These are phyloP conservation scores for Zaprionus camerounensis DNA, from an alignment of 1,140 invertebrate genomes.

Conservation along the genomic window DNA sequence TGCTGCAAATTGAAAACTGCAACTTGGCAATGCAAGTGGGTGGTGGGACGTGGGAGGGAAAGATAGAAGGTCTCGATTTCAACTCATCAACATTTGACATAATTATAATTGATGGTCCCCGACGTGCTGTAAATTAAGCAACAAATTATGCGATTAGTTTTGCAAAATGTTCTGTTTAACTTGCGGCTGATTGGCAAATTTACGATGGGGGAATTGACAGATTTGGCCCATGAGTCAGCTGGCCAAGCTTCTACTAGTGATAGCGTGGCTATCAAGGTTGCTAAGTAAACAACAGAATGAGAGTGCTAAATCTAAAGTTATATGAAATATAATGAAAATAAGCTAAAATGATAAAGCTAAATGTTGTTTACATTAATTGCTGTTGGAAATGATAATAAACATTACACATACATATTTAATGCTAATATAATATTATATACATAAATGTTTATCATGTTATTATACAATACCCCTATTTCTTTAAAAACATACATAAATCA, in stretches of 20 bases:
- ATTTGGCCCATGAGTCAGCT: not conserved
- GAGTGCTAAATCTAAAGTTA: not conserved
- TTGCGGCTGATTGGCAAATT: conserved; percentile 45
- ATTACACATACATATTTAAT: no score
- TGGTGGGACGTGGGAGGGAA: not conserved
- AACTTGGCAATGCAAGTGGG: conserved; percentile 8
- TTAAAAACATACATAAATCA: no score
- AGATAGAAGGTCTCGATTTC: conserved; percentile 1
- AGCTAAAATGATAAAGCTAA: not conserved
- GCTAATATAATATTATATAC: no score
- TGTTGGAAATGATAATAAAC: not conserved
- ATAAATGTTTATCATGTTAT: no score
- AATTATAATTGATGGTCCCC: conserved; percentile 62
- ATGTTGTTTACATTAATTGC: not conserved
- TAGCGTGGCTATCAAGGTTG: not conserved
- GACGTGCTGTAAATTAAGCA: conserved; percentile 59
- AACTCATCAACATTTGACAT: conserved; percentile 61
- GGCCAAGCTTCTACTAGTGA: not conserved
- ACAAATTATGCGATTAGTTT: conserved; percentile 53
- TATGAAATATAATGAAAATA: not conserved
- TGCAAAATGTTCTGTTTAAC: conserved; percentile 1
- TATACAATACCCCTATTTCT: no score
- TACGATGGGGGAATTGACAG: conserved; percentile 21
- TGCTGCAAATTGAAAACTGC: conserved; percentile 1
- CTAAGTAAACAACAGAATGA: not conserved